These are phyloP conservation scores for Hippopotamyrus pictus DNA, from an alignment of 2,797 vertebrate genomes.

Conservation along the genomic window DNA sequence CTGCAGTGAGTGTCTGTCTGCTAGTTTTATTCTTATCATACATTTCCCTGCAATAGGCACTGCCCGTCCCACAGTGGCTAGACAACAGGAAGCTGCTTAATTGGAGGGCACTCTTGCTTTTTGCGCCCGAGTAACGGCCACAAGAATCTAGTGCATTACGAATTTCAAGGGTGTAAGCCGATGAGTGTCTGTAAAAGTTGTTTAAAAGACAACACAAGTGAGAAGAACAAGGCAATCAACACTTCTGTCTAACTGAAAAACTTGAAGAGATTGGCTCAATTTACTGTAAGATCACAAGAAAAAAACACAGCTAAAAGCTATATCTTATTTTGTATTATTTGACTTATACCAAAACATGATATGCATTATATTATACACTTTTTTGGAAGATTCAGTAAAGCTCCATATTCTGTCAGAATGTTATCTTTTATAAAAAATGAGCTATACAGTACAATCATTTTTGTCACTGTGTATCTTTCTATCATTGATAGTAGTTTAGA, in stretches of 20 bases:
- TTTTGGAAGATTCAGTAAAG: not conserved
- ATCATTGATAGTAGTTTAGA: not conserved
- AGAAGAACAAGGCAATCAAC: not conserved
- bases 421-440: not conserved
- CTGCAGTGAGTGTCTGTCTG: not conserved
- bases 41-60: not conserved
- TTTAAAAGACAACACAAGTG: not conserved
- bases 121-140: not conserved
- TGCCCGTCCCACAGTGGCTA: not conserved
- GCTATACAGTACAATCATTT: not conserved
- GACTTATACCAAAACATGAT: not conserved
- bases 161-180: not conserved
- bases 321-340: not conserved
- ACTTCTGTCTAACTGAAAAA: not conserved
- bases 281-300: not conserved
- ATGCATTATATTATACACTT: not conserved
- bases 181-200: not conserved
- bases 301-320: not conserved
- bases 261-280: not conserved
- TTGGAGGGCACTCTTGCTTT: not conserved
- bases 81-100: not conserved
- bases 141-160: not conserved
- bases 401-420: not conserved
- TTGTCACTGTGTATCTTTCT: not conserved
- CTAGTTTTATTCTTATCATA: not conserved